These are phyloP conservation scores for Trachelus iudaicus DNA, from an alignment of 2,888 invertebrate genomes.

Conservation along the genomic window DNA sequence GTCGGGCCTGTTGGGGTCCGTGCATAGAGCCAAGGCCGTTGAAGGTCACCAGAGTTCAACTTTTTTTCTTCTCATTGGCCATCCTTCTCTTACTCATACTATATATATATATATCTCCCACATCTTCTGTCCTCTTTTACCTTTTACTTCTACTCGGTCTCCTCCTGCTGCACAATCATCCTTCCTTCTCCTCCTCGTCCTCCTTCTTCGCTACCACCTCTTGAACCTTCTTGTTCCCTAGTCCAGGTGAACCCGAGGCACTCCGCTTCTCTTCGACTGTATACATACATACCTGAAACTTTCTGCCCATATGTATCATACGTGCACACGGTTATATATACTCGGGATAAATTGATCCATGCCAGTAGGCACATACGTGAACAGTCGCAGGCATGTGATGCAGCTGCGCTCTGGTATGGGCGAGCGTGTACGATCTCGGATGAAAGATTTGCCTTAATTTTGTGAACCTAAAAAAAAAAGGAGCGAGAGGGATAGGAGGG, in stretches of 20 bases:
- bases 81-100: constrained; percentile 8
- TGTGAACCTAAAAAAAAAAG: background rate
- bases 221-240: background rate
- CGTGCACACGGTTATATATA: background rate
- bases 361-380: background rate
- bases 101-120: background rate
- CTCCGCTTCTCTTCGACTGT: background rate
- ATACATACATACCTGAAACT: background rate
- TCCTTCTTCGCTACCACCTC: background rate
- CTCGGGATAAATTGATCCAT: background rate
- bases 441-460: background rate
- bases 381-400: background rate
- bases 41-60: constrained; percentile 47
- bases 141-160: background rate
- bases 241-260: background rate
- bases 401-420: background rate
- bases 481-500: background rate
- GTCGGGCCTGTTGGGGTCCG: constrained; percentile 21
- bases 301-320: background rate
- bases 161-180: background rate
- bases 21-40: constrained; percentile 48
- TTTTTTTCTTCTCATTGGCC: constrained; percentile 28
- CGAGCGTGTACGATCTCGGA: background rate
- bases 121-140: background rate
- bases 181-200: background rate